phyloP scores from a whole-genome alignment of 2,888 invertebrate species.

The Meteorus cinctellus region DNA sequence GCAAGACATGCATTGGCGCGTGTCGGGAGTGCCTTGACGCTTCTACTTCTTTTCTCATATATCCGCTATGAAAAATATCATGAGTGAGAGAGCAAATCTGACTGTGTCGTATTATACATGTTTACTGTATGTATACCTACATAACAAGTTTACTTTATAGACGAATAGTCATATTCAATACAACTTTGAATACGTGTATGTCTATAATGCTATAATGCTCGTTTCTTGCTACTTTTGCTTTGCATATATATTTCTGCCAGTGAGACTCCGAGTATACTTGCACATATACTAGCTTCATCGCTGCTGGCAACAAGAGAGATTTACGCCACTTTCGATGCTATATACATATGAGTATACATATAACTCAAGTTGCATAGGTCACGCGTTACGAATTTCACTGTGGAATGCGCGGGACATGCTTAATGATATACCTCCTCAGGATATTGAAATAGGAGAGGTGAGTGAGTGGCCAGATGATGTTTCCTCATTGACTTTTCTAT shows the following conservation, averaged over 20 bases:
- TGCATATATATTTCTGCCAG: slow-evolving; percentile 28
- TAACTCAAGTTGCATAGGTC: slow-evolving; percentile 40
- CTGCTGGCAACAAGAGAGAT: slow-evolving; percentile 37
- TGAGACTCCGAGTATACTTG: slow-evolving; percentile 17
- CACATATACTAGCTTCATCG: background rate
- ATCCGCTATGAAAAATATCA: slow-evolving; percentile 2
- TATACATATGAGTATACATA: slow-evolving; percentile 13
- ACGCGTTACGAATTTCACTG: slow-evolving; percentile 46
- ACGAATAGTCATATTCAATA: slow-evolving; percentile 14
- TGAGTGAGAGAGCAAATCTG: slow-evolving; percentile 25
- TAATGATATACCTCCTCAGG: slow-evolving; percentile 45
- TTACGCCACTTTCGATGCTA: slow-evolving; percentile 41
- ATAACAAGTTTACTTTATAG: background rate
- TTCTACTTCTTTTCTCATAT: slow-evolving; percentile 25
- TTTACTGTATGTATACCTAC: background rate
- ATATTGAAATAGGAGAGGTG: slow-evolving; percentile 44
- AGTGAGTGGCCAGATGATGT: slow-evolving; percentile 36
- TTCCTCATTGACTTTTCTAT: background rate
- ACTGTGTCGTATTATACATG: background rate
- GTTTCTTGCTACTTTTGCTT: slow-evolving; percentile 34
- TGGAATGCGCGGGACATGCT: slow-evolving; percentile 44
- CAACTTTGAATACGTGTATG: slow-evolving; percentile 25
- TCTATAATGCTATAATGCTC: background rate
- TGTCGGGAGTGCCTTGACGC: slow-evolving; percentile 69
- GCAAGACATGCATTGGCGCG: slow-evolving; percentile 72